Conservation (phyloP, 64 coral and sea anemone species). For the Porites australiensis region DNA sequence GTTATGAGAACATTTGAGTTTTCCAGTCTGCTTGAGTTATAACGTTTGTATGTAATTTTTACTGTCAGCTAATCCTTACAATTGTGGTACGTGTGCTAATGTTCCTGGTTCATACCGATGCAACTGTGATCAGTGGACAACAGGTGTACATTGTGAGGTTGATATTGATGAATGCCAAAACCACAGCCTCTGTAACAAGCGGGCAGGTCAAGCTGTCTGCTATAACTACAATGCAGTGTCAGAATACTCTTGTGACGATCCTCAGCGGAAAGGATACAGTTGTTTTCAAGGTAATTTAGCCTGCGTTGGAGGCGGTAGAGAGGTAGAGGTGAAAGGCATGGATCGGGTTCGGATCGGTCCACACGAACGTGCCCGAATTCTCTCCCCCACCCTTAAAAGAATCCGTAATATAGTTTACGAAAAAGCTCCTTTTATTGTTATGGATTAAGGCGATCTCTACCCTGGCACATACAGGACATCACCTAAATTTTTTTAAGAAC, state of each 20-base stretch:
- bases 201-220: not conserved
- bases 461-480: too few species aligned
- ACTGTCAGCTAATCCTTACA: not conserved
- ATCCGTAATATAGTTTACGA: too few species aligned
- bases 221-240: not conserved
- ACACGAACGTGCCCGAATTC: too few species aligned
- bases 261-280: not conserved
- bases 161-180: constrained; percentile 15
- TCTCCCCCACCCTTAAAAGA: not conserved
- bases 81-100: constrained; percentile 5
- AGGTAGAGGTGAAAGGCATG: too few species aligned
- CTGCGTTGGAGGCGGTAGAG: too few species aligned
- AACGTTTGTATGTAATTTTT: not conserved
- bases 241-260: too few species aligned
- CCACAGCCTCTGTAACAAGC: not conserved
- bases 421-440: too few species aligned
- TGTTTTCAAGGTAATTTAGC: constrained; percentile 18
- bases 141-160: constrained; percentile 18
- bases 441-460: too few species aligned
- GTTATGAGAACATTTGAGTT: too few species aligned
- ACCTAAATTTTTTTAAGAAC: too few species aligned
- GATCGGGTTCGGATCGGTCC: too few species aligned
- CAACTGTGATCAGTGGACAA: constrained; percentile 1
- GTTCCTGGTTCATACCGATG: not conserved
- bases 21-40: not conserved